Percentiles rank a stretch among this genome's conserved stretches.
phyloP scores from a whole-genome alignment of 2,113 vertebrate genomes.

The Chunga burmeisteri region DNA sequence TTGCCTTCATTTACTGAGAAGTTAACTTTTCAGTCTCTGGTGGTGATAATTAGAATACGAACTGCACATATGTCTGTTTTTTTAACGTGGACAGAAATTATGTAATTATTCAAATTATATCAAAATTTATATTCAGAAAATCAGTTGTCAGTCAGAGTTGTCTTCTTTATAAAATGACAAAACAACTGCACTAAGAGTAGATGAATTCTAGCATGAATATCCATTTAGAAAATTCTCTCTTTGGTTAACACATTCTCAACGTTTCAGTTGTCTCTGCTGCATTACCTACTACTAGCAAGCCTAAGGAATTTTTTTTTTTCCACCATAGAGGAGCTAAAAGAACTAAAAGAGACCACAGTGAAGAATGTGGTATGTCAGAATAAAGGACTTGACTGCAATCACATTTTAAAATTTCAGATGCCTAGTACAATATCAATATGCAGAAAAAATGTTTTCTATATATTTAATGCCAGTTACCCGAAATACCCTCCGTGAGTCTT shows the following conservation, averaged over 20 bases:
- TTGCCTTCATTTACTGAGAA: slow-evolving; percentile 49
- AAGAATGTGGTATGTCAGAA: background rate
- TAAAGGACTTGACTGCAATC: background rate
- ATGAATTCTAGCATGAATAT: slow-evolving; percentile 52
- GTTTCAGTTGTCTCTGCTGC: background rate
- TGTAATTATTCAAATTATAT: slow-evolving; percentile 70
- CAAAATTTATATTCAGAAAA: slow-evolving; percentile 63
- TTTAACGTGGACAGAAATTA: slow-evolving; percentile 60
- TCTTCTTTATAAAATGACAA: slow-evolving; percentile 55
- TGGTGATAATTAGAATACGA: slow-evolving; percentile 62
- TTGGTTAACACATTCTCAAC: background rate
- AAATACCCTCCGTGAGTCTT: background rate
- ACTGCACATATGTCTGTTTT: slow-evolving; percentile 60
- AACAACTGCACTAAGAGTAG: slow-evolving; percentile 24
- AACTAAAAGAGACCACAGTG: background rate
- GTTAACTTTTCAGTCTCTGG: slow-evolving; percentile 60
- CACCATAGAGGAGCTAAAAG: background rate
- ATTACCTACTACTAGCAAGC: background rate
- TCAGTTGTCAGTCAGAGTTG: slow-evolving; percentile 62
- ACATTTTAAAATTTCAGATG: background rate
- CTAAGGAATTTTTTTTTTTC: background rate
- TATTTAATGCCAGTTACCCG: background rate
- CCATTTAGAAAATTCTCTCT: background rate
- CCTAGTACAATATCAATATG: background rate
- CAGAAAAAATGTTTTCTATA: background rate